Base-by-base conservation (phyloP, 2,888 invertebrate genomes). In the Sminthurinus aureus region DNA sequence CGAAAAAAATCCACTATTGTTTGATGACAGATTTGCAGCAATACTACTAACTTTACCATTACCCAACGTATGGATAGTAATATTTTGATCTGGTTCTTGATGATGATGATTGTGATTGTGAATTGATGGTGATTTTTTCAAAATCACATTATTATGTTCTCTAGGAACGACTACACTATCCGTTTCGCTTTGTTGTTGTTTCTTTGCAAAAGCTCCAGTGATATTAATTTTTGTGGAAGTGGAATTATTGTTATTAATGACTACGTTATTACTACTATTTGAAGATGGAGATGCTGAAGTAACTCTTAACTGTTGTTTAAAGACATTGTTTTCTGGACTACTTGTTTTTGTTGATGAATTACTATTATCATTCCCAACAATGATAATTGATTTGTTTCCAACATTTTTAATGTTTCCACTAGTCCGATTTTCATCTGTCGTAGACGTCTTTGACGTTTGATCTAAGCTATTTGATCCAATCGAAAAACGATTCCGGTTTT, bases 381-480 rank as follows among this genome's bases (percentile, higher is more conserved):
- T 88, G 20, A 88, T 88, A 52, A 88, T 87, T 11, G 88, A 85
- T 83, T 88, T 88, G 76, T 88, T 88, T 12, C 86, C 87, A 13
- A 86, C 86, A 85, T 85, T 88, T 58, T 86, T 84, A 76, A 88
- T 88, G 38, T 83, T 71, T 71, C 71, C 71, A 71, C 24, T 24
- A n/a, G 24, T 24, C 18, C 18, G 38, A 15, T 15, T 74, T 74
- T 12, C 50, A 20, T 24, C 8, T 24, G 69, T 74, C n/a, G 84
- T 50, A 13, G 52, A 2, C 0, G 52, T 52, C 20, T 13, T 84
- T 18, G 85, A 12, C 0, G 38, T 26, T 12, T 13, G 20, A 38
- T 74, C 74, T n/a, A 13, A 11, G 18, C 51, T 52, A n/a, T 18
- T 51, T 75, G 50, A 24, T 74, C 73, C 73, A 50, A n/a, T 74